Conservation (phyloP, 2,888 invertebrate genomes). For the Maniola hyperantus region DNA sequence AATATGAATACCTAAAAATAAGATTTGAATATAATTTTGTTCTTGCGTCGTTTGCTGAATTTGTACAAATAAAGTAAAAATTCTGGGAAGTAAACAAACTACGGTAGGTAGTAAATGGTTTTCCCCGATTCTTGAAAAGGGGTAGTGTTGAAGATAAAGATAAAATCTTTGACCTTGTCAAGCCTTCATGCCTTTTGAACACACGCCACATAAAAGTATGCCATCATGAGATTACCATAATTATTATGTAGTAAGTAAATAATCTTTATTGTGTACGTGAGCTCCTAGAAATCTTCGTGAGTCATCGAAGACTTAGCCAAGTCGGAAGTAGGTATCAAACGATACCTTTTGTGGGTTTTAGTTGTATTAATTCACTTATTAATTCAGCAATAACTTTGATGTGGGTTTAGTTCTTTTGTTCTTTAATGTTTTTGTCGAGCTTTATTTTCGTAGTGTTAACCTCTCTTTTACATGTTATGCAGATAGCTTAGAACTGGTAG, state of each 20-base stretch:
- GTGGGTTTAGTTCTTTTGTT: background rate
- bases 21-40: background rate
- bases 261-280: conserved; percentile 30
- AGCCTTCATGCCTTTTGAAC: conserved; percentile 16
- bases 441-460: background rate
- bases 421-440: too few species aligned
- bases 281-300: conserved; percentile 54
- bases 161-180: conserved; percentile 21
- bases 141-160: background rate
- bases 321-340: conserved; percentile 54
- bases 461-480: too few species aligned
- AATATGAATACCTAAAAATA: too few species aligned
- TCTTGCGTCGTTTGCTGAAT: background rate
- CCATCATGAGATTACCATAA: conserved; percentile 32
- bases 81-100: background rate
- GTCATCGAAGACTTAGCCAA: conserved; percentile 51
- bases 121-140: background rate
- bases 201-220: conserved; percentile 22
- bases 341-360: conserved; percentile 4
- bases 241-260: conserved; percentile 34
- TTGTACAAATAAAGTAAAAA: background rate
- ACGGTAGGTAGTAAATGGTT: background rate
- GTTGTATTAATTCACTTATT: background rate
- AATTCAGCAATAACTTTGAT: background rate
- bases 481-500: too few species aligned